phyloP scores from a whole-genome alignment of 1,140 invertebrate species.

The Teleopsis dalmanni region DNA sequence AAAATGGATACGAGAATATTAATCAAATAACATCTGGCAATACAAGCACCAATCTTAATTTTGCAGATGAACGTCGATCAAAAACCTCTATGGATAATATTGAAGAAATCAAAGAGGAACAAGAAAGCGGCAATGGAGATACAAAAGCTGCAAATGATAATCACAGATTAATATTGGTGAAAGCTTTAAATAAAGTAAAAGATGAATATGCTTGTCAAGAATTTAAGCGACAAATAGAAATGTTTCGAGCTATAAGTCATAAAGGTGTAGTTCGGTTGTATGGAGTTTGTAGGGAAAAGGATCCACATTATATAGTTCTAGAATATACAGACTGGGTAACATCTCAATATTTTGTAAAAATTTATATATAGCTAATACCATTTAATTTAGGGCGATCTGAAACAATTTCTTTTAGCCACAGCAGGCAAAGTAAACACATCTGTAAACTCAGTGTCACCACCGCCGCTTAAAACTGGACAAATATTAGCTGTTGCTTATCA shows the following conservation, averaged over 20 bases:
- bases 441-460: constrained; percentile 43
- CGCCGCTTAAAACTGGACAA: constrained; percentile 62
- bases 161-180: constrained; percentile 29
- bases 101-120: constrained; percentile 42
- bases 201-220: constrained; percentile 71
- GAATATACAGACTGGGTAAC: constrained; percentile 89
- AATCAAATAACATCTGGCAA: constrained; percentile 21
- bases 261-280: constrained; percentile 70
- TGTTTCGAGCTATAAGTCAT: constrained; percentile 73
- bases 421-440: constrained; percentile 37
- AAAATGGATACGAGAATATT: constrained; percentile 20
- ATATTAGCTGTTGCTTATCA: constrained; percentile 66
- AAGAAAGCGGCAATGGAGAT: constrained; percentile 23
- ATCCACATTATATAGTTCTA: constrained; percentile 81
- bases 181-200: constrained; percentile 49
- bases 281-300: constrained; percentile 72
- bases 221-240: constrained; percentile 79
- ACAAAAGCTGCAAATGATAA: constrained; percentile 16
- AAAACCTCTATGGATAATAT: constrained; percentile 42
- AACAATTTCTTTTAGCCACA: constrained; percentile 85
- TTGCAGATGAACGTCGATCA: constrained; percentile 39
- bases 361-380: not conserved
- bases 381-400: constrained; percentile 71
- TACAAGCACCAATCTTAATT: not conserved
- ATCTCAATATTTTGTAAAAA: not conserved